Percentiles rank a stretch among this genome's conserved stretches.
Evolutionary conservation across 1,140 invertebrate genomes (phyloP).

Genomic region (Ruditapes philippinarum): DNA sequence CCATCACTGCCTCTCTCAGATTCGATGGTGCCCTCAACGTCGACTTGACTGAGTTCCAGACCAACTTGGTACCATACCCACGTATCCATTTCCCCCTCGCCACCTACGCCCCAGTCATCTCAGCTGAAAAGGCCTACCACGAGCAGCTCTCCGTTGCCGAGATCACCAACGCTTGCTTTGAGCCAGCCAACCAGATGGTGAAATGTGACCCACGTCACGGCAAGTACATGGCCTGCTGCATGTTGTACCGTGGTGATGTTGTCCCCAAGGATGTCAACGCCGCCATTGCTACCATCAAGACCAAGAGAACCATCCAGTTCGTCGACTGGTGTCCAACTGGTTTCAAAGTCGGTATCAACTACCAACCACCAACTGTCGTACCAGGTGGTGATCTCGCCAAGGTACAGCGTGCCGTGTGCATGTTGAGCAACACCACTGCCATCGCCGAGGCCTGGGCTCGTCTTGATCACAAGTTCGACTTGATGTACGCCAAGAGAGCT

Average conservation of each 20-base stretch:
- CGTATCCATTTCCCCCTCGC: slow-evolving; percentile 85
- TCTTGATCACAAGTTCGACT: slow-evolving; percentile 89
- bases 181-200: slow-evolving; percentile 96
- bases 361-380: slow-evolving; percentile 93
- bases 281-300: slow-evolving; percentile 82
- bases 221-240: slow-evolving; percentile 90
- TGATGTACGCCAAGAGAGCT: slow-evolving; percentile 89
- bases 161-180: slow-evolving; percentile 93
- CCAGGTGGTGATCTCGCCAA: slow-evolving; percentile 91
- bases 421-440: slow-evolving; percentile 93
- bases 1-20: slow-evolving; percentile 89
- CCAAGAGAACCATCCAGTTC: slow-evolving; percentile 89
- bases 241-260: slow-evolving; percentile 83
- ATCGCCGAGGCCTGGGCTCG: slow-evolving; percentile 91
- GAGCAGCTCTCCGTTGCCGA: slow-evolving; percentile 88
- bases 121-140: slow-evolving; percentile 85
- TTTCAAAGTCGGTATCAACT: slow-evolving; percentile 80
- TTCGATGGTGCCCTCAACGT: slow-evolving; percentile 92
- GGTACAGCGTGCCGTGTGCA: slow-evolving; percentile 86
- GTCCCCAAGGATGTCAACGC: slow-evolving; percentile 84
- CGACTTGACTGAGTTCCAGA: slow-evolving; percentile 91
- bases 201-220: slow-evolving; percentile 89
- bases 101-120: slow-evolving; percentile 84
- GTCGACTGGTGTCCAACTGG: slow-evolving; percentile 91
- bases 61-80: slow-evolving; percentile 89